These are phyloP conservation scores for Isichthys henryi DNA, from an alignment of 2,113 vertebrate species.

Conservation along the genomic window DNA sequence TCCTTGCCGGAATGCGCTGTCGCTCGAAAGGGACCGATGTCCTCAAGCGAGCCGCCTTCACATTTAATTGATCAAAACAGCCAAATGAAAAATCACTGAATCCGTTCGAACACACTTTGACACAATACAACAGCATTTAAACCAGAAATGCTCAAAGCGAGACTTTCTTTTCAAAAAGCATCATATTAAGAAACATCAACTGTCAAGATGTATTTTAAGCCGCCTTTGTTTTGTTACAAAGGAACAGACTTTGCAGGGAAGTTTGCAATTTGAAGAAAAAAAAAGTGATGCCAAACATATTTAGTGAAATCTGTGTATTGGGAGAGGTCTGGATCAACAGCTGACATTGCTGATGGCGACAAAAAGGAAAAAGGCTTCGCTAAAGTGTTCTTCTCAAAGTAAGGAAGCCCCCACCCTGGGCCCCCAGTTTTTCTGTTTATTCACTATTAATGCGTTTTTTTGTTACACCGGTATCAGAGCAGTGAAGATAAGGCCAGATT, in stretches of 20 bases:
- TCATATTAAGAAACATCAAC: background rate
- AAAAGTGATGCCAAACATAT: background rate
- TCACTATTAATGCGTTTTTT: background rate
- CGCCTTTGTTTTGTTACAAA: conserved; percentile 2
- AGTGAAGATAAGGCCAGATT: background rate
- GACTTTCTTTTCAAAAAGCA: background rate
- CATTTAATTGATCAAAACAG: conserved; percentile 4
- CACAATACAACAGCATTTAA: background rate
- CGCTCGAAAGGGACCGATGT: background rate
- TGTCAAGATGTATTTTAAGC: background rate
- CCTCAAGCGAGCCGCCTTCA: background rate
- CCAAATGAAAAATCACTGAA: background rate
- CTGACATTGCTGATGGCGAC: background rate
- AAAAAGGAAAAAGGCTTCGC: background rate
- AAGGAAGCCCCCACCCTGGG: background rate
- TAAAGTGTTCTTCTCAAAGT: background rate
- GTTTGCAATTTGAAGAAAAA: background rate
- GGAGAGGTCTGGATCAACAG: background rate
- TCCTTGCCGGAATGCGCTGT: background rate
- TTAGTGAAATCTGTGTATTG: background rate
- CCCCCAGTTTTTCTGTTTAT: background rate
- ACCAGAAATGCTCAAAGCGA: background rate
- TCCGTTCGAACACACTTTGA: background rate
- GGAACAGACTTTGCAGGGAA: background rate
- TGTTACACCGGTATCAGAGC: background rate